Evolutionary conservation across 2,888 invertebrate genomes (phyloP).

Genomic region (Morpho deidamia): DNA sequence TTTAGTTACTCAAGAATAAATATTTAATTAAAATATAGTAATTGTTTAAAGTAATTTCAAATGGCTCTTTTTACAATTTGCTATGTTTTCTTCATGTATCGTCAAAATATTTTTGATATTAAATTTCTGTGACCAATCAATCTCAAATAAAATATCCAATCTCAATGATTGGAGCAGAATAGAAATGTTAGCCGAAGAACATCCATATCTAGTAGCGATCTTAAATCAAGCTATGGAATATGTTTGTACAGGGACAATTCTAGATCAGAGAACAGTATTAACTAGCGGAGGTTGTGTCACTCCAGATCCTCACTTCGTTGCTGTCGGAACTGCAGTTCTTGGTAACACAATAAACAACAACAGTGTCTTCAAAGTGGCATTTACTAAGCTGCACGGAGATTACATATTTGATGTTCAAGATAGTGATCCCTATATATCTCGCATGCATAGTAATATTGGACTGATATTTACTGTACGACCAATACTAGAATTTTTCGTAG

Average conservation of each 20-base stretch:
- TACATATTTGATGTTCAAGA: slow-evolving; percentile 38
- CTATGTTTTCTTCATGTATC: not conserved
- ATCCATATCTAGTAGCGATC: slow-evolving; percentile 51
- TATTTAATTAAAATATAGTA: no score
- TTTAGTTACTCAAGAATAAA: not conserved
- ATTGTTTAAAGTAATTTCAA: not conserved
- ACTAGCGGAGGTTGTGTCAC: slow-evolving; percentile 51
- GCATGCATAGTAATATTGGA: slow-evolving; percentile 52
- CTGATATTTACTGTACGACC: slow-evolving; percentile 40
- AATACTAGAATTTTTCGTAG: slow-evolving; percentile 35
- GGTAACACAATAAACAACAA: slow-evolving; percentile 28
- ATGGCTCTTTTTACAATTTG: not conserved
- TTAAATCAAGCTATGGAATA: slow-evolving; percentile 37
- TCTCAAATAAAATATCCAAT: not conserved
- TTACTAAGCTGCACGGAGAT: slow-evolving; percentile 38
- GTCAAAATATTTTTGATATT: not conserved
- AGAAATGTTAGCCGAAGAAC: slow-evolving; percentile 48
- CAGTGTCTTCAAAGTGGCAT: slow-evolving; percentile 36
- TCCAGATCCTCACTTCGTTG: slow-evolving; percentile 36
- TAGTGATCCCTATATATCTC: slow-evolving; percentile 34
- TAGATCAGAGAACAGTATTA: slow-evolving; percentile 41
- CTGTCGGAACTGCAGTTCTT: slow-evolving; percentile 41
- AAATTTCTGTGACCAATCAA: not conserved
- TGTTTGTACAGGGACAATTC: slow-evolving; percentile 48
- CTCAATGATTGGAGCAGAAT: slow-evolving; percentile 28